Evolutionary conservation across 2,888 invertebrate genomes (phyloP), one percentile per base, ranked within the genome.

Genomic region (Ophion costatus): DNA sequence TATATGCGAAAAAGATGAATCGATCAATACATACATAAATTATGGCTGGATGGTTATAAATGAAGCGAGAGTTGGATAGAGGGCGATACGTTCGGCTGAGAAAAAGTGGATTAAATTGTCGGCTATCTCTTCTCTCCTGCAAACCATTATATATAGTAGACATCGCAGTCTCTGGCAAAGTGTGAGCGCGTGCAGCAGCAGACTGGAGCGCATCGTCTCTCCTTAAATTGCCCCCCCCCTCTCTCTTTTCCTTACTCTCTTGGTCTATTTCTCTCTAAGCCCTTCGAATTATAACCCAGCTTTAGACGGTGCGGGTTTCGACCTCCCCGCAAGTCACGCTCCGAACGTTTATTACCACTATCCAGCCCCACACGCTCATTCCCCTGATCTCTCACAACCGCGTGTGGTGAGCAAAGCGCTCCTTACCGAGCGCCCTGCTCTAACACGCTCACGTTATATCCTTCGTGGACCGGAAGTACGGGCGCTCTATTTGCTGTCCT

Each of bases 201-300:
- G 38, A 63, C 63, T 24, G 38, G 51, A 61, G 78, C 70, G 78
- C 76, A 80, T 80, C 80, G 75, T 81, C 77, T 75, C 69, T 83
- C 75, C 64, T 80, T 77, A 76, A 11, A 45, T 75, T 67, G 20
- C 33, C 42, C 10, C 56, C 56, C 51, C 57, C 45, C 22, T 66
- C 59, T 74, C 17, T 63, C 22, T 38, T 64, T 29, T 9, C 9
- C 64, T 61, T 59, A 38, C 42, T 73, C 56, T 75, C 56, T 51
- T 45, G 80, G 67, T 77, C 76, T 75, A 71, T 80, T 73, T 82
- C 79, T 64, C 79, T 81, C 80, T 82, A 81, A 85, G 87, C 83
- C 80, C 83, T 87, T 85, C 86, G 86, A 87, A 87, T 87, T 86
- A 87, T 87, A 88, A 88, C 86, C 83, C 84, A 66, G 83, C 86